A percentile compares a stretch with the other conserved stretches of the same genome.
Conservation (phyloP, 2,797 vertebrate genomes). For the Eurystomus glaucurus region DNA sequence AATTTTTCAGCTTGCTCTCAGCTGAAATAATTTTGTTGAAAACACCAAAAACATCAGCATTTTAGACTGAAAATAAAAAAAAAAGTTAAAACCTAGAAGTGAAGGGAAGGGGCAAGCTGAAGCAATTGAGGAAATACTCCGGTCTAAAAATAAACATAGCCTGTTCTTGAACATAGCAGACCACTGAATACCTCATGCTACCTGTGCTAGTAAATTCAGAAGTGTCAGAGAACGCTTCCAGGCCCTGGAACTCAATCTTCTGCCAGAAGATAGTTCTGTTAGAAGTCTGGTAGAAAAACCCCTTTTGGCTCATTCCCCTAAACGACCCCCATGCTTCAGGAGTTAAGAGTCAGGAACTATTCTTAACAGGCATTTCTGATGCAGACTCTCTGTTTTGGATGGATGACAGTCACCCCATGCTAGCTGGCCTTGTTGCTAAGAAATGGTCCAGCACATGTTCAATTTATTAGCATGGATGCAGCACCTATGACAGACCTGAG, state of each 20-base stretch:
- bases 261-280: neutral
- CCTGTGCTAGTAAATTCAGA: neutral
- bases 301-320: neutral
- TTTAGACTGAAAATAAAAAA: neutral
- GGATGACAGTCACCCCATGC: neutral
- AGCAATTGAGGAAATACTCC: neutral
- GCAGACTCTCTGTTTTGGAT: neutral
- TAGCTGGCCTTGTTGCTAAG: neutral
- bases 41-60: neutral
- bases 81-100: neutral
- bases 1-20: neutral
- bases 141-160: neutral
- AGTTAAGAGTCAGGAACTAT: neutral
- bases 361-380: neutral
- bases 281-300: neutral
- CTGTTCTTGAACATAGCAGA: neutral
- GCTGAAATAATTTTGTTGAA: neutral
- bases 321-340: neutral
- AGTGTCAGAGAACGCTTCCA: neutral
- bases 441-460: neutral
- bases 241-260: rapidly evolving
- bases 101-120: neutral
- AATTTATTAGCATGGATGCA: neutral
- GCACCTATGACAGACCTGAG: neutral
- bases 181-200: neutral